Evolutionary conservation across 1,140 invertebrate species (phyloP).

Genomic region (Drosophila orosa): DNA sequence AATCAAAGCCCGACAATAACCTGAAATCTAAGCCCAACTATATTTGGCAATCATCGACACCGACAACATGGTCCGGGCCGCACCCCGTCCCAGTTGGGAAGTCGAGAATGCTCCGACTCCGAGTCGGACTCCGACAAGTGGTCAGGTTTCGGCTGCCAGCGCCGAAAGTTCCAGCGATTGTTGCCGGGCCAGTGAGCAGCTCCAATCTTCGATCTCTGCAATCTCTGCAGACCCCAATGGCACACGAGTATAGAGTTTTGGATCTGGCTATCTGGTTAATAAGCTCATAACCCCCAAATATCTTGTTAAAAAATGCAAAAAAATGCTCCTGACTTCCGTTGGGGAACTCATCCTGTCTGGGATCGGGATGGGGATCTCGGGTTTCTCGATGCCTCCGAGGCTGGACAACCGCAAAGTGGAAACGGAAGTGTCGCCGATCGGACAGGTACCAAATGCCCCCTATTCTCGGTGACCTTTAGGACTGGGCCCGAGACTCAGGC

Average conservation of each 20-base stretch:
- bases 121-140: slow-evolving; percentile 22
- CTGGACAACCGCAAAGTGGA: slow-evolving; percentile 79
- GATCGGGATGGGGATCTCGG: slow-evolving; percentile 40
- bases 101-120: slow-evolving; percentile 24
- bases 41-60: slow-evolving; percentile 41
- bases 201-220: slow-evolving; percentile 22
- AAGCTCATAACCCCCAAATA: slow-evolving; percentile 31
- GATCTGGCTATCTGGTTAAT: slow-evolving; percentile 35
- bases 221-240: slow-evolving; percentile 11
- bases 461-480: slow-evolving; percentile 71
- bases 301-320: slow-evolving; percentile 43
- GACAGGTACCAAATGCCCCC: slow-evolving; percentile 50
- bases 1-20: slow-evolving; percentile 27
- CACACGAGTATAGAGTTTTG: slow-evolving; percentile 66
- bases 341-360: slow-evolving; percentile 51
- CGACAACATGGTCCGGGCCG: slow-evolving; percentile 27
- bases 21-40: slow-evolving; percentile 47
- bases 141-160: slow-evolving; percentile 32
- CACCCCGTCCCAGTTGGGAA: slow-evolving; percentile 47
- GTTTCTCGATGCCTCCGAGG: slow-evolving; percentile 42
- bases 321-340: slow-evolving; percentile 66
- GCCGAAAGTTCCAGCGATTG: slow-evolving; percentile 42
- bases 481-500: slow-evolving; percentile 6
- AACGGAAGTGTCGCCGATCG: slow-evolving; percentile 74
- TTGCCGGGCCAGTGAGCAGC: slow-evolving; percentile 52